Conservation (phyloP, 2,888 invertebrate genomes). For the Trichacis sp. region DNA sequence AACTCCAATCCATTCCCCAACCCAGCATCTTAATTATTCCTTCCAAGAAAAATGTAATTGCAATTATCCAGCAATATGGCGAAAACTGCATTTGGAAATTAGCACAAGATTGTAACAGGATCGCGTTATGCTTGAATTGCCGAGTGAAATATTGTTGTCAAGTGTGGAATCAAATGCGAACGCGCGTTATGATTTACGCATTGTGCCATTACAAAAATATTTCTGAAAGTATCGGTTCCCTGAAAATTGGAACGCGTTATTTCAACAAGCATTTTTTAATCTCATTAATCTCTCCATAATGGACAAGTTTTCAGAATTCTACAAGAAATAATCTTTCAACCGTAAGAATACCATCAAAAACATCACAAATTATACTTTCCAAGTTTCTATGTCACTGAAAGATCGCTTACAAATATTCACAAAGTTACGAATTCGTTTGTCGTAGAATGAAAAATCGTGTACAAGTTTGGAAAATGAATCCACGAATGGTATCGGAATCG, state of each 20-base stretch:
- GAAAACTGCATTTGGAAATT: not conserved
- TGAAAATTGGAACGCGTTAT: not conserved
- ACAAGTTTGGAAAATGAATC: not conserved
- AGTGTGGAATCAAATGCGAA: not conserved
- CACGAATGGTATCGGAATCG: conserved; percentile 13
- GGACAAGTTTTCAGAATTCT: too few relatives aligned
- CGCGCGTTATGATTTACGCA: not conserved
- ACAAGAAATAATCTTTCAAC: too few relatives aligned
- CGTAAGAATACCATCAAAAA: too few relatives aligned
- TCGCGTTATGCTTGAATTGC: not conserved
- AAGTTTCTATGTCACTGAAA: too few relatives aligned
- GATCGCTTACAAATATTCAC: too few relatives aligned
- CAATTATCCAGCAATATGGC: not conserved
- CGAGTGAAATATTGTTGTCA: conserved; percentile 3
- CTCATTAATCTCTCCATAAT: too few relatives aligned
- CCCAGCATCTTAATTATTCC: too few relatives aligned
- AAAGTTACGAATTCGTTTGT: too few relatives aligned
- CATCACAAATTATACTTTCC: too few relatives aligned
- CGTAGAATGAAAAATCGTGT: not conserved
- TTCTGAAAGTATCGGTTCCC: not conserved
- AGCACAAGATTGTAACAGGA: not conserved
- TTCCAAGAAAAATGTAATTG: too few relatives aligned
- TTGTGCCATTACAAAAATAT: not conserved
- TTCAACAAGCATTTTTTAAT: not conserved
- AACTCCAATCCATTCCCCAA: too few relatives aligned